These are phyloP conservation scores for Tympanoctomys barrerae DNA, from an alignment of 2,797 vertebrate genomes.

Conservation along the genomic window DNA sequence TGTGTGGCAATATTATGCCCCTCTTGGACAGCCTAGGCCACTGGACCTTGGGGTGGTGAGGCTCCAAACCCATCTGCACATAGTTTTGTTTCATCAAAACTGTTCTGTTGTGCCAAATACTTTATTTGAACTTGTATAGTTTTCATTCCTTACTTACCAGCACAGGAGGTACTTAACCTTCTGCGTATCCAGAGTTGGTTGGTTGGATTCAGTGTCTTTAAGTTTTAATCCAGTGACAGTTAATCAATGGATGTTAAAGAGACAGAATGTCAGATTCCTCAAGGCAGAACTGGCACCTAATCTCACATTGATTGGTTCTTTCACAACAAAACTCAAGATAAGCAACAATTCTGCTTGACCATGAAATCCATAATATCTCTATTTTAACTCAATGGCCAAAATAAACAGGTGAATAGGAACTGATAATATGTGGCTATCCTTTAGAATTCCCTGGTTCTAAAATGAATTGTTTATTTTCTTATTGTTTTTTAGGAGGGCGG, in stretches of 20 bases:
- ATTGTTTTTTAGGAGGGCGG: neutral
- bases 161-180: neutral
- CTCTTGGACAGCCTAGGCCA: neutral
- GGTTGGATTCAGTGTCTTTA: neutral
- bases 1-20: neutral
- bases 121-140: neutral
- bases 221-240: conserved; percentile 7
- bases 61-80: neutral
- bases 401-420: neutral
- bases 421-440: neutral
- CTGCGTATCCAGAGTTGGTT: neutral
- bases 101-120: neutral
- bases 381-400: conserved; percentile 40
- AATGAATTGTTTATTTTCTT: conserved; percentile 41
- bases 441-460: conserved; percentile 26
- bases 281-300: neutral
- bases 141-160: neutral
- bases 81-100: neutral
- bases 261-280: neutral
- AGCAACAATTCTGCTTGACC: neutral
- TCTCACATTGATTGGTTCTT: neutral
- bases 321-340: neutral
- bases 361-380: neutral
- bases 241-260: conserved; percentile 37
- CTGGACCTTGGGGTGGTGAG: neutral